A percentile compares a stretch with the other conserved stretches of the same genome.
Evolutionary conservation across 35 echinoderm and acorn worm genomes (phyloP).

Genomic region (Hemicentrotus pulcherrimus): DNA sequence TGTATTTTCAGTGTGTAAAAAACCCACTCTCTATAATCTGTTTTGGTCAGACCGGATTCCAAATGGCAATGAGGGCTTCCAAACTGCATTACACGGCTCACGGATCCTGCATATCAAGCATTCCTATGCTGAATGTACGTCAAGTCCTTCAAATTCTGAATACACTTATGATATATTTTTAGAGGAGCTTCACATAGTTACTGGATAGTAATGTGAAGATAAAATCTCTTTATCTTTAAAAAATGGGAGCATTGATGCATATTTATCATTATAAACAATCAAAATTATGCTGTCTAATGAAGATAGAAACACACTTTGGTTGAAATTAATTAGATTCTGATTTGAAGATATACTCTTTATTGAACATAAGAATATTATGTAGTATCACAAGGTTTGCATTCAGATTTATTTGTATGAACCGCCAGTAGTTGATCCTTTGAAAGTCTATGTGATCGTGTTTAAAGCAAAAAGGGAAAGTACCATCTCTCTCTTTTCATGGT

Average conservation of each 20-base stretch:
- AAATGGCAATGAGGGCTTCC: neutral
- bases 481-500: too few relatives aligned
- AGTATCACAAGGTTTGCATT: too few relatives aligned
- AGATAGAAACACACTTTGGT: neutral
- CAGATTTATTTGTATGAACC: too few relatives aligned
- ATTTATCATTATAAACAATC: neutral
- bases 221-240: neutral
- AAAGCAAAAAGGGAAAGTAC: too few relatives aligned
- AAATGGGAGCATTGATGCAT: neutral
- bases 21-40: conserved; percentile 5
- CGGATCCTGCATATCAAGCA: neutral
- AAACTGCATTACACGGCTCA: neutral
- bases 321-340: too few relatives aligned
- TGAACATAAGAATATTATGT: too few relatives aligned
- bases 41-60: neutral
- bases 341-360: too few relatives aligned
- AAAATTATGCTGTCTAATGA: neutral
- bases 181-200: neutral
- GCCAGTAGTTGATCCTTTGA: too few relatives aligned
- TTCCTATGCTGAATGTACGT: neutral
- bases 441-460: too few relatives aligned
- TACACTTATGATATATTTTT: neutral
- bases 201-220: neutral
- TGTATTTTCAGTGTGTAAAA: conserved; percentile 6
- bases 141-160: neutral